Percentiles rank a stretch among this genome's conserved stretches.
These are phyloP conservation scores for Sarcophilus harrisii DNA, from an alignment of 2,797 vertebrate species.

Conservation along the genomic window DNA sequence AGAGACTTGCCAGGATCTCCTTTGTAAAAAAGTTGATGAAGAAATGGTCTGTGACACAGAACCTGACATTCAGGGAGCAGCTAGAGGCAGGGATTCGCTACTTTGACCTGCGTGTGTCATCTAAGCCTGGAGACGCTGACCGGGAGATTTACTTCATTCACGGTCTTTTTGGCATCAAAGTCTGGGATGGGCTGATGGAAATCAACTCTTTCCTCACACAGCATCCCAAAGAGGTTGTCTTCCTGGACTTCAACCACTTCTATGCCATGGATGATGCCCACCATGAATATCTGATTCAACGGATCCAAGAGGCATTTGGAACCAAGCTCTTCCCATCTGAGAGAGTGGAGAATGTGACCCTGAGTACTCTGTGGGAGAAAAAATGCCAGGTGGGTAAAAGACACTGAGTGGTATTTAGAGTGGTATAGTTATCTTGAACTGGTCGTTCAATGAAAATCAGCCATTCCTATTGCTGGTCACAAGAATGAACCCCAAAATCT, in stretches of 20 bases:
- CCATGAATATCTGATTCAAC: conserved; percentile 90
- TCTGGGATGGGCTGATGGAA: conserved; percentile 93
- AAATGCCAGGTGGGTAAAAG: conserved; percentile 90
- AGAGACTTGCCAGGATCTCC: conserved; percentile 93
- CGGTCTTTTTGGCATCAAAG: conserved; percentile 96
- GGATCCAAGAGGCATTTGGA: conserved; percentile 92
- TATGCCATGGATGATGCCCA: conserved; percentile 94
- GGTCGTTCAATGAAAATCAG: not conserved
- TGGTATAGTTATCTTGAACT: not conserved
- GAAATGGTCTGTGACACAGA: conserved; percentile 99
- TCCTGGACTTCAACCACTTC: conserved; percentile 98
- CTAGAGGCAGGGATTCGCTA: conserved; percentile 97
- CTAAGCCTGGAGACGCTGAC: conserved; percentile 92
- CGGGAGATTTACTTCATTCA: conserved; percentile 97
- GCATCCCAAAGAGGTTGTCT: conserved; percentile 93
- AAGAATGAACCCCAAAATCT: not conserved
- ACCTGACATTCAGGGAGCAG: conserved; percentile 96
- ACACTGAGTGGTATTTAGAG: not conserved
- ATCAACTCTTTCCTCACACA: conserved; percentile 91
- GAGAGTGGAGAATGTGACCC: conserved; percentile 91
- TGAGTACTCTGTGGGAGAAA: conserved; percentile 93
- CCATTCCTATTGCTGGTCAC: not conserved
- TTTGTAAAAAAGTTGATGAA: conserved; percentile 97
- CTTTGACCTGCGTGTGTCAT: conserved; percentile 97
- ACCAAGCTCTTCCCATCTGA: conserved; percentile 90